These are phyloP conservation scores for Leucophenga varia DNA, from an alignment of 1,140 invertebrate species.

Conservation along the genomic window DNA sequence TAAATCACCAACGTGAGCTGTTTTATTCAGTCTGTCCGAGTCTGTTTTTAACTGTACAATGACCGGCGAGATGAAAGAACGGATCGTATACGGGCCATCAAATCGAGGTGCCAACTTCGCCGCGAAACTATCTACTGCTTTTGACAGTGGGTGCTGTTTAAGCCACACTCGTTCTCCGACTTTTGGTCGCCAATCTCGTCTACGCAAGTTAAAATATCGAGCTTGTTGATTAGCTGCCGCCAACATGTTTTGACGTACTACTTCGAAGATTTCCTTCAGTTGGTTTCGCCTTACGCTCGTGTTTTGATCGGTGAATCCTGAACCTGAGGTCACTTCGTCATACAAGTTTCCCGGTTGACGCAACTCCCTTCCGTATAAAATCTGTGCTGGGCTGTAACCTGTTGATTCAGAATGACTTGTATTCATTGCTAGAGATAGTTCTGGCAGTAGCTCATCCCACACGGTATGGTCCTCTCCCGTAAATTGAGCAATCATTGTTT, in stretches of 20 bases:
- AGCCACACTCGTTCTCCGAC: constrained; percentile 1
- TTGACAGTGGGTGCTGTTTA: neutral
- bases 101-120: constrained; percentile 3
- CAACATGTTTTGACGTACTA: neutral
- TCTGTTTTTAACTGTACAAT: neutral
- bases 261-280: constrained; percentile 3
- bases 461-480: neutral
- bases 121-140: no score
- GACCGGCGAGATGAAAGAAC: neutral
- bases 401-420: constrained; percentile 1
- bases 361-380: constrained; percentile 2
- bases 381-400: constrained; percentile 1
- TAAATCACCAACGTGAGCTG: constrained; percentile 1
- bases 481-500: constrained; percentile 2
- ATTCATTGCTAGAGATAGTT: constrained; percentile 1
- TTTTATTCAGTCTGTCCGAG: neutral
- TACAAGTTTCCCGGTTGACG: neutral
- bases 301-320: neutral
- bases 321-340: neutral
- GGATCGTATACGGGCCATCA: neutral
- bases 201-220: constrained; percentile 1
- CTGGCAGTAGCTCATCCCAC: constrained; percentile 1
- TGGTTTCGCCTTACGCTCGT: neutral
- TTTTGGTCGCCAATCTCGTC: constrained; percentile 2
- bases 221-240: neutral